Evolutionary conservation across 2,113 vertebrate species (phyloP).

Genomic region (Oreochromis spilurus): DNA sequence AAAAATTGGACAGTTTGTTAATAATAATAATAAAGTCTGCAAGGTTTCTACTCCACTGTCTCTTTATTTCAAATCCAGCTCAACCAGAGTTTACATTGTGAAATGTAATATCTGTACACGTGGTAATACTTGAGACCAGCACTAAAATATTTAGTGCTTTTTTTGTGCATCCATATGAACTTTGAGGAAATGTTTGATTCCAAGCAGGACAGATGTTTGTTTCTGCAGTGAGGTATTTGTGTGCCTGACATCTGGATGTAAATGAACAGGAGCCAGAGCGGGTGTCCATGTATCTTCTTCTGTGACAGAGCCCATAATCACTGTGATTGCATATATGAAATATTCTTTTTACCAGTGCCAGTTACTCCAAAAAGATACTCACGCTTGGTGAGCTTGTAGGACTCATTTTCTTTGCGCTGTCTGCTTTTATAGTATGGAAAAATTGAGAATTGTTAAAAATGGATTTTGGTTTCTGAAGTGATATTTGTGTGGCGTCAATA

Average conservation of each 20-base stretch:
- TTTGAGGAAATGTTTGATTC: not conserved
- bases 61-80: not conserved
- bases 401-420: not conserved
- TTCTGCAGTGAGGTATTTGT: not conserved
- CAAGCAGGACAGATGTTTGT: not conserved
- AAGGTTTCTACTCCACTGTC: slow-evolving; percentile 78
- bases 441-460: not conserved
- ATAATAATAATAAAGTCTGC: slow-evolving; percentile 88
- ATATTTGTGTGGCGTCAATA: not conserved
- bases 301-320: too few relatives aligned
- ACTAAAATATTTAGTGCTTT: not conserved
- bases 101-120: not conserved
- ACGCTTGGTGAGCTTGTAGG: too few relatives aligned
- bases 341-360: too few relatives aligned
- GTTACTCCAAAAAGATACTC: too few relatives aligned
- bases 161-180: not conserved
- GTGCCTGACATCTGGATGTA: not conserved
- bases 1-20: slow-evolving; percentile 92
- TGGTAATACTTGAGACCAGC: not conserved
- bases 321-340: too few relatives aligned
- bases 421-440: not conserved
- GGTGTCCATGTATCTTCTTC: not conserved
- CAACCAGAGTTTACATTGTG: not conserved
- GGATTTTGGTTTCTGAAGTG: not conserved
- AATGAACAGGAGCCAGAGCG: rapidly evolving